These are phyloP conservation scores for Isaurus tuberculatus DNA, from an alignment of 92 coral and sea anemone species.

Conservation along the genomic window DNA sequence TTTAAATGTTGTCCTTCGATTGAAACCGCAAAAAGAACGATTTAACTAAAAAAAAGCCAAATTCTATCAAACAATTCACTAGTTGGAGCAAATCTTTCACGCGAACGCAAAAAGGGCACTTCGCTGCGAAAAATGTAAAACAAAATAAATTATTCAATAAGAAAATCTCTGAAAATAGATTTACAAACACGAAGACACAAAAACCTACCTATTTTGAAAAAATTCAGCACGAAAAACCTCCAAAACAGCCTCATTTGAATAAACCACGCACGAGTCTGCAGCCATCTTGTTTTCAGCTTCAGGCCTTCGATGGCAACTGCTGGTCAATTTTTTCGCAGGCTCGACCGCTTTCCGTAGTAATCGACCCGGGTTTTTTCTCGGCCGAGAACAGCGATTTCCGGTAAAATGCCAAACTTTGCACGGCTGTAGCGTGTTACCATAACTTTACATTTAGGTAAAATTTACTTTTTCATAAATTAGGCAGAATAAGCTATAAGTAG, in stretches of 20 bases:
- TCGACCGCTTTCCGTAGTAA: neutral
- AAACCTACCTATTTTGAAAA: neutral
- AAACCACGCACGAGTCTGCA: neutral
- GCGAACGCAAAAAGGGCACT: too few species aligned
- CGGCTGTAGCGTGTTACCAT: neutral
- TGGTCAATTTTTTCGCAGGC: neutral
- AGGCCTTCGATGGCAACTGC: neutral
- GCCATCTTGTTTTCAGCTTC: neutral
- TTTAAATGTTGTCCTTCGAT: neutral
- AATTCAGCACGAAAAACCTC: neutral
- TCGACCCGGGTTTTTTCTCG: slow-evolving; percentile 2
- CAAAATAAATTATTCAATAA: too few species aligned
- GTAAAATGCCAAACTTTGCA: slow-evolving; percentile 9
- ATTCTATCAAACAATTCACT: too few species aligned
- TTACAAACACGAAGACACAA: neutral
- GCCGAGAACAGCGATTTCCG: slow-evolving; percentile 1
- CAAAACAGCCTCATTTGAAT: neutral
- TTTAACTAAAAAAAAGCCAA: too few species aligned
- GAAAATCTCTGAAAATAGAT: too few species aligned
- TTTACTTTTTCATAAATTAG: neutral
- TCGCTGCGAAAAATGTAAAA: too few species aligned
- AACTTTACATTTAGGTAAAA: neutral
- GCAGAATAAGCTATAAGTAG: neutral
- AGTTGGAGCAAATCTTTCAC: too few species aligned
- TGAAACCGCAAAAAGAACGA: neutral